These are phyloP conservation scores for Zoanthus solanderi DNA, from an alignment of 92 coral and sea anemone genomes.

Conservation along the genomic window DNA sequence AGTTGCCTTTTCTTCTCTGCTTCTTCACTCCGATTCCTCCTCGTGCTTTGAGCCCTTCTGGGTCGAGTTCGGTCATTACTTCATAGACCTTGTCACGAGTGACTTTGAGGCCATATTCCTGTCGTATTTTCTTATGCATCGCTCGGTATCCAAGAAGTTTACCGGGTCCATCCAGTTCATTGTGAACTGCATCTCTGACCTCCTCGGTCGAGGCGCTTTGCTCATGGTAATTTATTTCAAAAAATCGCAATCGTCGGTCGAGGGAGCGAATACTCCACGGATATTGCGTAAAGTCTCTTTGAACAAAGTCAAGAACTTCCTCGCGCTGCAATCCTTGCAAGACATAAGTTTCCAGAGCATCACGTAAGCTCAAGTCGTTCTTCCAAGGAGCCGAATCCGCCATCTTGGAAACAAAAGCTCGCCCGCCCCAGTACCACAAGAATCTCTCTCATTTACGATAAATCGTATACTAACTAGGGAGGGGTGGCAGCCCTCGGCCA, in stretches of 20 bases:
- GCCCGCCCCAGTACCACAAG: conserved; percentile 10
- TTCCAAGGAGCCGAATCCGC: too few species aligned
- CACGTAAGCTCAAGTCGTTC: background rate
- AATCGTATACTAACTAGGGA: conserved; percentile 13
- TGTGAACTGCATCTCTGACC: conserved; percentile 2
- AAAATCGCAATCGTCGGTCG: background rate
- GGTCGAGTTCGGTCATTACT: conserved; percentile 52
- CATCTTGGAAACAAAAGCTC: background rate
- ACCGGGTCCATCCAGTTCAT: background rate
- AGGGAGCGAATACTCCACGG: conserved; percentile 11
- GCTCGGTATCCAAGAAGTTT: background rate
- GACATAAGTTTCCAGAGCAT: conserved; percentile 7
- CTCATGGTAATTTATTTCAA: background rate
- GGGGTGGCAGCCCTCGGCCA: conserved; percentile 34
- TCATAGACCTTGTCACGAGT: conserved; percentile 17
- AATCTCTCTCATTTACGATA: conserved; percentile 14
- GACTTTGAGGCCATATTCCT: background rate
- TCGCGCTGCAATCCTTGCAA: conserved; percentile 25
- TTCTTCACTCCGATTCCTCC: conserved; percentile 62
- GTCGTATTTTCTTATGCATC: conserved; percentile 6
- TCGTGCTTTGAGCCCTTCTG: conserved; percentile 58
- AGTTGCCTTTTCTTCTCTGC: conserved; percentile 56
- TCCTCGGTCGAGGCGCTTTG: background rate
- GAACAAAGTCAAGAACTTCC: background rate
- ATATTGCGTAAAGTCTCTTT: background rate